Percentiles rank a stretch among this genome's conserved stretches.
These are phyloP conservation scores for Knipowitschia caucasica DNA, from an alignment of 2,797 vertebrate species.

Conservation along the genomic window DNA sequence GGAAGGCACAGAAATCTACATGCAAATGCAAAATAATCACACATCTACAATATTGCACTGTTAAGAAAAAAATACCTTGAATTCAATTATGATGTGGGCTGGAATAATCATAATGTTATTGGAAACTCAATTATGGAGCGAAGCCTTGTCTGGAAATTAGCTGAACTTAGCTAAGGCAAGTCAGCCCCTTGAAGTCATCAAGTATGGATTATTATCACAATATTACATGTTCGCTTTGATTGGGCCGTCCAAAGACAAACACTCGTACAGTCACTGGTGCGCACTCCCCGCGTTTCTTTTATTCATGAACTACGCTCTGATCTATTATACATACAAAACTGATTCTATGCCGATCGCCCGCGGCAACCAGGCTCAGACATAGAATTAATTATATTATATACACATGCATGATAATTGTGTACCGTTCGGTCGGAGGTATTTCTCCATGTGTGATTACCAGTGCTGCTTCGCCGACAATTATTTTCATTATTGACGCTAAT, in stretches of 20 bases:
- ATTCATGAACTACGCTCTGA: conserved; percentile 99
- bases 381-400: conserved; percentile 99
- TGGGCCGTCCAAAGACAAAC: conserved; percentile 98
- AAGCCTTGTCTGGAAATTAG: conserved; percentile 99
- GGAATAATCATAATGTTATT: conserved; percentile 99
- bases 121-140: conserved; percentile 99
- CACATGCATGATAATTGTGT: conserved; percentile 99
- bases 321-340: conserved; percentile 99
- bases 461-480: conserved; percentile 72
- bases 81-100: conserved; percentile 99
- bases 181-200: conserved; percentile 99
- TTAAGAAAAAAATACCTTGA: conserved; percentile 94
- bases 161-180: conserved; percentile 98
- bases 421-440: conserved; percentile 89
- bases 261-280: conserved; percentile 90
- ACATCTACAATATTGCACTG: conserved; percentile 99
- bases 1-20: conserved; percentile 94
- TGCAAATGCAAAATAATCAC: conserved; percentile 98
- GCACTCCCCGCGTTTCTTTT: conserved; percentile 95
- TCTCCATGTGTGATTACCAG: conserved; percentile 77
- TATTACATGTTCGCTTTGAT: conserved; percentile 99
- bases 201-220: conserved; percentile 99
- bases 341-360: conserved; percentile 92
- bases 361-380: conserved; percentile 91
- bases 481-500: conserved; percentile 74